Conservation (phyloP, 2,888 invertebrate species). For the Polydesmus complanatus region DNA sequence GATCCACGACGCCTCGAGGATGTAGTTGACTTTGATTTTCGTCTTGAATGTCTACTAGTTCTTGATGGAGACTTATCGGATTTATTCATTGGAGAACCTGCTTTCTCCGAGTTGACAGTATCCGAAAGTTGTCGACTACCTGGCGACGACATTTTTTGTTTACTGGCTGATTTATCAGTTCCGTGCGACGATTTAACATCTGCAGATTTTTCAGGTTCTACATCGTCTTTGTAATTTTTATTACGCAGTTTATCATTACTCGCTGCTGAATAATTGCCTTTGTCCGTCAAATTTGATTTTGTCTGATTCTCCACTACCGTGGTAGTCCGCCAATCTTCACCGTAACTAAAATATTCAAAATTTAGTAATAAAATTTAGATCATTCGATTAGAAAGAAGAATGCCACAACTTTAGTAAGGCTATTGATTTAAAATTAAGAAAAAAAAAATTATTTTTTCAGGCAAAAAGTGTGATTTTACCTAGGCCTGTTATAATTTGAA, state of each 20-base stretch:
- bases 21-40: background rate
- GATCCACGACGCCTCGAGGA: background rate
- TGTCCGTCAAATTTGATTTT: background rate
- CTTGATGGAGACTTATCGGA: background rate
- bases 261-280: background rate
- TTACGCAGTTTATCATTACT: background rate
- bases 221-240: background rate
- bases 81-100: background rate
- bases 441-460: too few relatives aligned
- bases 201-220: background rate
- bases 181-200: background rate
- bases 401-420: too few relatives aligned
- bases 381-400: background rate
- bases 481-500: background rate
- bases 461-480: background rate
- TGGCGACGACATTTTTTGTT: background rate
- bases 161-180: background rate
- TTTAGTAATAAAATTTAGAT: background rate
- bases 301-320: background rate
- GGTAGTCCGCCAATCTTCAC: background rate
- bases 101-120: background rate
- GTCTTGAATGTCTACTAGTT: background rate
- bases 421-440: too few relatives aligned
- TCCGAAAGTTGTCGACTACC: too few relatives aligned
- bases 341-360: background rate